Conservation (phyloP, 2,797 vertebrate genomes). For the Taenioides sp. region DNA sequence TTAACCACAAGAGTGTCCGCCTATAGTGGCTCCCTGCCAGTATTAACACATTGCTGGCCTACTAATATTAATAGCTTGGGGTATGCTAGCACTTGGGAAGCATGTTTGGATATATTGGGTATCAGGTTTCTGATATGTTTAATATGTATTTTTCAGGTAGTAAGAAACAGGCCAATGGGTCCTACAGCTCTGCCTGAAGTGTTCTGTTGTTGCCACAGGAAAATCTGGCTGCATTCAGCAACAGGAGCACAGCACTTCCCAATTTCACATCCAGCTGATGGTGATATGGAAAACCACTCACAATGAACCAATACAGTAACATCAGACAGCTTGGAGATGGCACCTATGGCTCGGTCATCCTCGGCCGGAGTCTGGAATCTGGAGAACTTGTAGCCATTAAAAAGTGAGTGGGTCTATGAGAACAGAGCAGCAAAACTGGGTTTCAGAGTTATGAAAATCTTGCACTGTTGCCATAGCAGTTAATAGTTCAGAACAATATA, state of each 20-base stretch:
- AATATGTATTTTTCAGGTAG: slow-evolving; percentile 30
- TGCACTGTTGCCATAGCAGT: neutral
- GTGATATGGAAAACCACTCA: slow-evolving; percentile 60
- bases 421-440: neutral
- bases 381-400: slow-evolving; percentile 96
- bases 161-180: slow-evolving; percentile 66
- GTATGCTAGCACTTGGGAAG: neutral
- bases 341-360: slow-evolving; percentile 93
- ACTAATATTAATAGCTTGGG: neutral
- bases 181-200: slow-evolving; percentile 54
- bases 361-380: slow-evolving; percentile 90
- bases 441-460: neutral
- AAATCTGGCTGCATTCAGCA: slow-evolving; percentile 84
- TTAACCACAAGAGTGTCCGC: neutral
- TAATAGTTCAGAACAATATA: neutral
- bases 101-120: neutral
- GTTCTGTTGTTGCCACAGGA: slow-evolving; percentile 83
- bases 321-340: slow-evolving; percentile 95
- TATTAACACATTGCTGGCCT: neutral
- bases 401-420: slow-evolving; percentile 78
- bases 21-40: neutral
- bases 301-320: slow-evolving; percentile 93
- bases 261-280: slow-evolving; percentile 29
- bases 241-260: slow-evolving; percentile 42
- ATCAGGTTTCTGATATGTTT: neutral